Evolutionary conservation across 1,140 invertebrate species (phyloP), one percentile per base, ranked within the genome.

Genomic region (Cotesia chilonis): DNA sequence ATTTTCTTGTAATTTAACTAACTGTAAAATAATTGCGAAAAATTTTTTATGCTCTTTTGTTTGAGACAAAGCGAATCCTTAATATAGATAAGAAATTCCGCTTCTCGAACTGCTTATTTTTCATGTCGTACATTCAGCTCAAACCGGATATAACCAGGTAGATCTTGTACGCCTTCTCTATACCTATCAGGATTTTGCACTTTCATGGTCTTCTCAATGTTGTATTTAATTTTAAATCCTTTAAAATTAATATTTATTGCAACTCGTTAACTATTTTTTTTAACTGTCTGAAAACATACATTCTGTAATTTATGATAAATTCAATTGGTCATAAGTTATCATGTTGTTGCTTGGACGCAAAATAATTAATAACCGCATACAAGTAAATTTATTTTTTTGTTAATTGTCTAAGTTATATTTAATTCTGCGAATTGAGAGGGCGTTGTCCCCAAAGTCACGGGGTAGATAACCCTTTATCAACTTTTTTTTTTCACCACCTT

Each of bases 121-220:
- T 61, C 64, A 63, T 51, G 54, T 47, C 52, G 67, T 17, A 64
- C 63, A 78, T 9, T 78, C 76, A 76, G 75, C 77, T 77, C 57
- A 54, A 79, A 80, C 80, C 74, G 81, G 79, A 80, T 78, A 78
- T 70, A 80, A 75, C 76, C 78, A 75, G 79, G 81, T 80, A 77
- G 72, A 63, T 66, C 70, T 74, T 51, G 68, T 68, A 73, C 72
- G 35, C 36, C 69, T 73, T 74, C 70, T 51, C 38, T 47, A 47
- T 63, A 36, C n/a, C 66, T 68, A 20, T 52, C 41, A 68, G 64
- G 64, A 66, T 66, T 66, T 66, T 41, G 47, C 47, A 41, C 64
- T 66, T 66, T 66, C 51, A 47, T 47, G 41, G 41, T 47, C 41
- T 47, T 47, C 41, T 47, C 4, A 47, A 4, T 6, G 41, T 47